Evolutionary conservation across 2,113 vertebrate species (phyloP), one percentile per base, ranked within the genome.

Genomic region (Embiotoca jacksoni): DNA sequence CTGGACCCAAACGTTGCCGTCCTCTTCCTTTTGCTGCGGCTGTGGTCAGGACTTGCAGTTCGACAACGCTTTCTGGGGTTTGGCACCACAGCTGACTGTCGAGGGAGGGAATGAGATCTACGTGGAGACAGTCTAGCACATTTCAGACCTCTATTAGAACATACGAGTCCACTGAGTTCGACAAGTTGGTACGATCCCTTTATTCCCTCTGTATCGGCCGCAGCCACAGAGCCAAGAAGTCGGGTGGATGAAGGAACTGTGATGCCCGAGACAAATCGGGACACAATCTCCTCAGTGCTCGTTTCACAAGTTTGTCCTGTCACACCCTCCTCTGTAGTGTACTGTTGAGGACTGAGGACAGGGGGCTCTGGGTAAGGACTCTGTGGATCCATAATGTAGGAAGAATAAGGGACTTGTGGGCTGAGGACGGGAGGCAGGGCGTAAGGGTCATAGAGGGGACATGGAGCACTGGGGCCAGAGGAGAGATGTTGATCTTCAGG

Each of bases 21-120:
- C 68, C 79, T 93, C 57, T 47, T 88, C 68, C 69, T 92, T 84
- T 94, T 95, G 5, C 62, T 80, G 4, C 14, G 15, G 36, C 66
- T 73, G 15, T 47, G 56, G 5, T 89, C 79, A 4, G 72, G 78
- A 60, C 89, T 92, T 60, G 72, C 88, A 9, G 91, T 83, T 35
- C 83, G 62, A 49, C 85, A 62, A 56, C 92, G 92, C 54, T 95
- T 95, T 77, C 73, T 93, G 9, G 41, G 47, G 75, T 93, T 94
- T 33, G 32, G 44, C 9, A 30, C 0, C 0, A 39, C 52, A 1
- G 32, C 4, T 14, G 67, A 50, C 36, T 8, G 58, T 9, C 2
- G 64, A 66, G 84, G 75, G 36, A 82, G 56, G 9, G 85, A 92
- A 52, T 30, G 37, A 35, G 77, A 82, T 46, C 76, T 31, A 37